Conservation (phyloP, 2,888 invertebrate genomes). For the Oasisia sp. region DNA sequence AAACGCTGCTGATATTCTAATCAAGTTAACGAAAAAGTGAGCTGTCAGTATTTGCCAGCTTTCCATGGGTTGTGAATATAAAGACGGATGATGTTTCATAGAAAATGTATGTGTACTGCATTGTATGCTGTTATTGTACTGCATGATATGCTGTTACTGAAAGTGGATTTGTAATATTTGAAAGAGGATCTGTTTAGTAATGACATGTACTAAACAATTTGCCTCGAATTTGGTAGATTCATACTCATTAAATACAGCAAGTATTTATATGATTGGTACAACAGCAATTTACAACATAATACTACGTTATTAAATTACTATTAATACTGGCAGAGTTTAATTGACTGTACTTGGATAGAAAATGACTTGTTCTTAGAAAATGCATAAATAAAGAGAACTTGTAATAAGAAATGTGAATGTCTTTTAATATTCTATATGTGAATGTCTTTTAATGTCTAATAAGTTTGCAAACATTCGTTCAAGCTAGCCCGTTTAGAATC, state of each 20-base stretch:
- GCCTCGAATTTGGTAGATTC: slow-evolving; percentile 1
- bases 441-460: too few species aligned
- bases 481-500: too few species aligned
- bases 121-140: not conserved
- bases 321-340: slow-evolving; percentile 1
- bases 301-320: not conserved
- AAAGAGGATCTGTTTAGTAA: not conserved
- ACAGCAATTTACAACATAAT: not conserved
- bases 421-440: too few species aligned
- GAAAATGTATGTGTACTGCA: not conserved
- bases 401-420: not conserved
- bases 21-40: not conserved
- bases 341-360: not conserved
- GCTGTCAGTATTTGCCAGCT: not conserved
- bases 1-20: not conserved
- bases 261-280: not conserved
- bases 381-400: slow-evolving; percentile 4
- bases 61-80: not conserved
- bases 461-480: too few species aligned
- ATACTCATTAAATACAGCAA: not conserved
- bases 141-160: not conserved
- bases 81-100: not conserved
- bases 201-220: not conserved
- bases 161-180: not conserved
- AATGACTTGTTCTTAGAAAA: slow-evolving; percentile 12